Base-by-base conservation (phyloP, 2,113 vertebrate genomes). In the Plectropomus leopardus region DNA sequence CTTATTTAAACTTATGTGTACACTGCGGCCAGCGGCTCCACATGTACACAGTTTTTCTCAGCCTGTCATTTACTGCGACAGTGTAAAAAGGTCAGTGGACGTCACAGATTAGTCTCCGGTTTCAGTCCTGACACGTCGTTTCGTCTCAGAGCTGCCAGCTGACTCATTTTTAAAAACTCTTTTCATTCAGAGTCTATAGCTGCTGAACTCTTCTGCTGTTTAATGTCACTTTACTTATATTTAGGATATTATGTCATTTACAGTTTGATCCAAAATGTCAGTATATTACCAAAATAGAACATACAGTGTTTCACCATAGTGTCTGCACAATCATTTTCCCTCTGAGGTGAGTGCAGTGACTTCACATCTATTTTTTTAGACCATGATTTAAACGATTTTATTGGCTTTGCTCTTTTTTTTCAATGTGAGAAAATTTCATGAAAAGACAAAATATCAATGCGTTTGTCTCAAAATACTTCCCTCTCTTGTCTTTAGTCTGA, bases 81-180 rank as follows among this genome's bases (percentile, higher is more conserved):
- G 60, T 71, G 21, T n/a, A n/a, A 58, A 90, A 93, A 94, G 92
- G 91, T 92, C 91, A 90, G 10, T 40, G 40, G 51, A 53, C 5
- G 21, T 54, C 78, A 32, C 21, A 51, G 68, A 44, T 81, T 58
- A 74, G 83, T 73, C 72, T 93, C 63, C 53, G 47, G 85, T 94
- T 94, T 90, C 90, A 88, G n/a, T 30, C 5, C 42, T 66, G 75
- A 72, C 73, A 24, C 21, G 5, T 51, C 58, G 66, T 69, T 86
- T 47, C 53, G 36, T 66, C 59, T 77, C 4, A 51, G 63, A 51
- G 80, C 59, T 76, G 73, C 82, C 36, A 71, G 58, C 24, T 64
- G 67, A 30, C 60, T 53, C 8, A n/a, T 30, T 58, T 61, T 68
- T 50, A 40, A 72, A 54, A 32, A 2, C 40, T 24, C 28, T 26